Percentiles rank a stretch among this genome's conserved stretches.
Evolutionary conservation across 2,888 invertebrate species (phyloP).

Genomic region (Parelbella ahira): DNA sequence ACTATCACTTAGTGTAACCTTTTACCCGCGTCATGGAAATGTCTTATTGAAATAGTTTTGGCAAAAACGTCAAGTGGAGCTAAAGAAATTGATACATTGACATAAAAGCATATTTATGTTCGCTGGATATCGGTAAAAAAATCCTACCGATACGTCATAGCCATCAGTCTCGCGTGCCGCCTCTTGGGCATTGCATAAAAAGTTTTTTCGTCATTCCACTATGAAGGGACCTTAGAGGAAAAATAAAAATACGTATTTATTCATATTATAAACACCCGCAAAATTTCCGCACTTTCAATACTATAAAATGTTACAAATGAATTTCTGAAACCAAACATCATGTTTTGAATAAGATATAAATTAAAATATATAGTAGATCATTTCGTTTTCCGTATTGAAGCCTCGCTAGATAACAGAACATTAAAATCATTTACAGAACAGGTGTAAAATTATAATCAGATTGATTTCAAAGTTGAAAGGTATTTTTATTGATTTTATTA

Average conservation of each 20-base stretch:
- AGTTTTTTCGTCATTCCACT: slow-evolving; percentile 44
- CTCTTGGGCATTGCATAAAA: slow-evolving; percentile 69
- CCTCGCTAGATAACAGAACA: too few relatives aligned
- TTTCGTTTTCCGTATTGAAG: too few relatives aligned
- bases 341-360: too few relatives aligned
- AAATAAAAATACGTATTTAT: slow-evolving; percentile 20
- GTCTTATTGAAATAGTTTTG: slow-evolving; percentile 39
- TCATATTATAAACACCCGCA: too few relatives aligned
- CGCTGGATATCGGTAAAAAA: slow-evolving; percentile 66
- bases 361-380: too few relatives aligned
- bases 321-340: too few relatives aligned
- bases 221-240: slow-evolving; percentile 31
- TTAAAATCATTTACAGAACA: too few relatives aligned
- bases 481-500: too few relatives aligned
- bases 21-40: slow-evolving; percentile 44
- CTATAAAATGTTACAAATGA: background rate
- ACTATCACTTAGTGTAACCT: slow-evolving; percentile 41
- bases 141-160: slow-evolving; percentile 76
- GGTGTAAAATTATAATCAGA: too few relatives aligned
- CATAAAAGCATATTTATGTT: slow-evolving; percentile 80
- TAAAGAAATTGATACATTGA: slow-evolving; percentile 76
- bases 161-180: slow-evolving; percentile 60
- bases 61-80: slow-evolving; percentile 53
- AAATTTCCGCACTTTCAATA: slow-evolving; percentile 10
- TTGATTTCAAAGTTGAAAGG: too few relatives aligned